Conservation (phyloP, 2,113 vertebrate genomes). For the Mormyrus iriodes region DNA sequence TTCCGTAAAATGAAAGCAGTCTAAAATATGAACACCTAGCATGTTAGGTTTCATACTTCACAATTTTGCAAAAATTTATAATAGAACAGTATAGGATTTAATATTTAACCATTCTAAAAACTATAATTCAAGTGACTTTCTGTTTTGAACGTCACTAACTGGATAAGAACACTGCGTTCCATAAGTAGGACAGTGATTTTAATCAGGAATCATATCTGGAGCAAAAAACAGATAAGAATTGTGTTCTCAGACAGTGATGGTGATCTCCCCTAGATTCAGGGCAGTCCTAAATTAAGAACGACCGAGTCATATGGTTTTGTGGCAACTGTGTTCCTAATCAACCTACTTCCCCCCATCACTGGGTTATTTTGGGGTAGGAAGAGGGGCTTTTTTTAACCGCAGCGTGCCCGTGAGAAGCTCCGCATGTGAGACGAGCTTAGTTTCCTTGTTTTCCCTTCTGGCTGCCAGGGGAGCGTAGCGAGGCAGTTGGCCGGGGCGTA, state of each 20-base stretch:
- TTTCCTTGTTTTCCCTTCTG: neutral
- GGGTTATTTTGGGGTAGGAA: constrained; percentile 12
- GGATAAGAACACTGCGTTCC: neutral
- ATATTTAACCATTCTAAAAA: neutral
- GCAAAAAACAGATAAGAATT: neutral
- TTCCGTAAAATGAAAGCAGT: neutral
- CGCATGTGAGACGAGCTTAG: neutral
- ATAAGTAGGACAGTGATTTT: neutral
- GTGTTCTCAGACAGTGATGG: neutral
- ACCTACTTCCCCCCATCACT: constrained; percentile 31
- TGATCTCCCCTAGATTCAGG: constrained; percentile 13
- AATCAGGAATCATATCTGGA: constrained; percentile 5
- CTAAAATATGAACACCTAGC: neutral
- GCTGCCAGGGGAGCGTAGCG: neutral
- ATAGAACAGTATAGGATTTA: neutral
- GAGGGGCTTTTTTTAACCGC: neutral
- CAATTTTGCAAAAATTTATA: neutral
- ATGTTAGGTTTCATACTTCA: neutral
- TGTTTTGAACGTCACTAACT: neutral
- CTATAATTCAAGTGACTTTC: neutral
- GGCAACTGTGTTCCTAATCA: constrained; percentile 27
- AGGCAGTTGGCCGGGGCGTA: constrained; percentile 33
- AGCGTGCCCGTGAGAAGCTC: neutral
- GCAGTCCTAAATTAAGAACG: constrained; percentile 46
- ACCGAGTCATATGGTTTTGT: constrained; percentile 41